A percentile compares a stretch with the other conserved stretches of the same genome.
Evolutionary conservation across 2,797 vertebrate species (phyloP).

Genomic region (Sardinella longiceps): DNA sequence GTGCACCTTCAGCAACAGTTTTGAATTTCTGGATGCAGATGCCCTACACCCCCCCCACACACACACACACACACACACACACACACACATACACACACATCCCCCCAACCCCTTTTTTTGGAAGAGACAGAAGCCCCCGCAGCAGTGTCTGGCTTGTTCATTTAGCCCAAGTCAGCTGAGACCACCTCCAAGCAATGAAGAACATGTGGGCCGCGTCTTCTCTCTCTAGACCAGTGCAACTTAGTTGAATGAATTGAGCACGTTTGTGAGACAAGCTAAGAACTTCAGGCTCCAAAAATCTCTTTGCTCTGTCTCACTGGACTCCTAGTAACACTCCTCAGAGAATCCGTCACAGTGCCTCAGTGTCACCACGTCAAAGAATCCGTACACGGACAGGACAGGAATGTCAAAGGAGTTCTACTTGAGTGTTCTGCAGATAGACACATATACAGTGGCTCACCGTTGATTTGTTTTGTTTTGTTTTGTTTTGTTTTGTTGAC

Average conservation of each 20-base stretch:
- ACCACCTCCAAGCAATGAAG: not conserved
- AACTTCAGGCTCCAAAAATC: not conserved
- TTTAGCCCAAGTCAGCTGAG: not conserved
- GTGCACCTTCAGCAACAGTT: not conserved
- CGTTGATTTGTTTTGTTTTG: not conserved
- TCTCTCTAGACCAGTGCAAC: not conserved
- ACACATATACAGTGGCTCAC: not conserved
- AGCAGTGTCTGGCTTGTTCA: conserved; percentile 11
- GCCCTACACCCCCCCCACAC: not conserved
- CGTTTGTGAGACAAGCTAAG: no score
- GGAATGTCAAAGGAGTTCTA: not conserved
- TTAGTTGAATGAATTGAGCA: not conserved
- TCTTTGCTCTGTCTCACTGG: not conserved
- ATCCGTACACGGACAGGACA: not conserved
- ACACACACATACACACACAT: no score
- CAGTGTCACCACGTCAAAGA: not conserved
- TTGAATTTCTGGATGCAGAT: conserved; percentile 11
- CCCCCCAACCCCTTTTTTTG: not conserved
- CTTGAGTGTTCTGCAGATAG: not conserved
- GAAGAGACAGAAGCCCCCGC: not conserved
- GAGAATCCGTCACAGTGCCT: not conserved
- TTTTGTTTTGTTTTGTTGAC: not conserved
- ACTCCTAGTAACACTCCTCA: not conserved
- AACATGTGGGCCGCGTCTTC: not conserved
- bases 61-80: no score